Evolutionary conservation across 2,888 invertebrate genomes (phyloP), one percentile per base, ranked within the genome.

Genomic region (Leptodirus hochenwartii): DNA sequence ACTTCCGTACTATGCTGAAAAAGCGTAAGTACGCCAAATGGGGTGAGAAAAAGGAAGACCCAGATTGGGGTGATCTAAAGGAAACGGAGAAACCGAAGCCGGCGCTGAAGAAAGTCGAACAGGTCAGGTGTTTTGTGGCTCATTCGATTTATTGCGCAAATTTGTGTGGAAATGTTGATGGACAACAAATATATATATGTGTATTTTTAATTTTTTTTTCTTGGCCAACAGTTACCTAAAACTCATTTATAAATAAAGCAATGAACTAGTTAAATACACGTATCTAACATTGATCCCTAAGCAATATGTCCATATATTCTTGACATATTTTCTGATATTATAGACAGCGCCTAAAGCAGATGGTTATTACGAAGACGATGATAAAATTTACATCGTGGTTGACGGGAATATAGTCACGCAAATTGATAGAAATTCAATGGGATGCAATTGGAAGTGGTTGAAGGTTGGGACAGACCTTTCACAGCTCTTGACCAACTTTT

Each of bases 1-100:
- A 98, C 62, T 99, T 96, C 80, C 78, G 98, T 60, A 78, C 91
- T 38, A 81, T 96, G 81, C 67, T 98, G 45, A 93, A 91, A 61
- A 93, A 90, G 65, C 76, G 88, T 49, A 87, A 85, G 60, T 90
- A 90, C 56, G 80, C 81, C 46, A 84, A 87, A 66, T 90, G 88
- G 88, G 82, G 69, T 36, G 74, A 78, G 55, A 80, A 88, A 42
- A 81, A 93, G 43, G 80, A 77, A 30, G 90, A 91, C 46, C 81
- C 81, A 17, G 85, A 93, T 54, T 90, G 84, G 76, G 87, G 85
- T 41, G 81, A 88, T 45, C 69, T 95, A 35, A 93, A 93, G 58
- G 85, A 88, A 60, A 71, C 71, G 12, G 88, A 88, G 50, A 81
- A 82, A 54, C 85, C 82, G 38, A 62, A 76, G 44, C 84, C 85